phyloP scores from a whole-genome alignment of 2,797 vertebrate genomes.

The Pangasius djambal region DNA sequence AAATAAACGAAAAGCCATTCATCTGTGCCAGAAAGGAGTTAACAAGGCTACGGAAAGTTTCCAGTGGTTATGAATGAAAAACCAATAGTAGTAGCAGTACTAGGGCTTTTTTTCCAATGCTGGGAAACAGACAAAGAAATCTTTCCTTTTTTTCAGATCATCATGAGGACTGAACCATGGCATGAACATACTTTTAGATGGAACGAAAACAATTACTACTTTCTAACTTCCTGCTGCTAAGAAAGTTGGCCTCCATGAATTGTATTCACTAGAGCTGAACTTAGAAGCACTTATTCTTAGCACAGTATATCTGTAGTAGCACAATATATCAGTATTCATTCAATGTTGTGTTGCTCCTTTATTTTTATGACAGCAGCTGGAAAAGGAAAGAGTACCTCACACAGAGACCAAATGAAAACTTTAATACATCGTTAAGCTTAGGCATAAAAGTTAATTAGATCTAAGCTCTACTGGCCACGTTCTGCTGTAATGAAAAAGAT shows the following conservation, averaged over 20 bases:
- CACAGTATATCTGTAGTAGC: not conserved
- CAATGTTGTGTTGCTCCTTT: constrained; percentile 48
- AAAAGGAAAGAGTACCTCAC: constrained; percentile 58
- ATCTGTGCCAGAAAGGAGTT: constrained; percentile 37
- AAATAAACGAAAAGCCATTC: constrained; percentile 30
- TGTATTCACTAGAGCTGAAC: constrained; percentile 63
- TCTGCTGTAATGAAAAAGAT: constrained; percentile 36
- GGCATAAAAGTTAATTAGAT: constrained; percentile 47
- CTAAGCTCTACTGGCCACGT: constrained; percentile 29
- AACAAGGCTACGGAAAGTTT: constrained; percentile 47
- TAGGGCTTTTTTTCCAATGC: constrained; percentile 50
- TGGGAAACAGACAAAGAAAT: constrained; percentile 52
- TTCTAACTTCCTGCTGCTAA: constrained; percentile 48
- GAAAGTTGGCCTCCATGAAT: constrained; percentile 62
- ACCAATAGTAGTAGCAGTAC: constrained; percentile 52
- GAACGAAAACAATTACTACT: constrained; percentile 61
- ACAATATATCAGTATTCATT: not conserved
- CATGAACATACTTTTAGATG: constrained; percentile 64
- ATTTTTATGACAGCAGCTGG: constrained; percentile 51
- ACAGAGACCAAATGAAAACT: constrained; percentile 58
- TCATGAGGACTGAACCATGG: constrained; percentile 63
- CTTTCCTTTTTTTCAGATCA: constrained; percentile 60
- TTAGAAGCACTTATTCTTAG: constrained; percentile 58
- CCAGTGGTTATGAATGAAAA: constrained; percentile 52
- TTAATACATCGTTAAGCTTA: constrained; percentile 45